These are phyloP conservation scores for Thalassarche chlororhynchos DNA, from an alignment of 2,113 vertebrate species.

Conservation along the genomic window DNA sequence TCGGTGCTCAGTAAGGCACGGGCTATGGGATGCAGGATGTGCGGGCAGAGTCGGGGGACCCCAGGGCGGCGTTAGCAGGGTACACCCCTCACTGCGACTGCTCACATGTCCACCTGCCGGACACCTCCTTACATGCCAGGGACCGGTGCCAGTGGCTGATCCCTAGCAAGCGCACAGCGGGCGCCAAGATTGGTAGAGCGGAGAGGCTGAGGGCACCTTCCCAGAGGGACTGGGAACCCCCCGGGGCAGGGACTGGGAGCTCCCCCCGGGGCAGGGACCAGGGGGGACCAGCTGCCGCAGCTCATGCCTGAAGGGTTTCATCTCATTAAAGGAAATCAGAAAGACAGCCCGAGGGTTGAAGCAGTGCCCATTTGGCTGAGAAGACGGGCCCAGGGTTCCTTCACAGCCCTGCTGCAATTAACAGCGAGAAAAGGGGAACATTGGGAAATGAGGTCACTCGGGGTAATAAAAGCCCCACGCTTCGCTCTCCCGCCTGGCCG, in stretches of 20 bases:
- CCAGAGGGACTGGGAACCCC: neutral
- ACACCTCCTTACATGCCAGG: neutral
- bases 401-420: conserved; percentile 11
- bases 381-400: neutral
- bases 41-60: accelerated
- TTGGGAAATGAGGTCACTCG: conserved; percentile 39
- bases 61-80: accelerated
- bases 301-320: conserved; percentile 2
- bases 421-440: neutral
- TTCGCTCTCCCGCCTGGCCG: neutral
- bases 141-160: neutral
- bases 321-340: conserved; percentile 24
- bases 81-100: neutral
- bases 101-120: accelerated
- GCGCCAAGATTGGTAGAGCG: neutral
- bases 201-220: neutral
- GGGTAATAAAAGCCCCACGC: conserved; percentile 9
- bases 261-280: neutral
- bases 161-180: accelerated
- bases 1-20: accelerated
- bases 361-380: conserved; percentile 3
- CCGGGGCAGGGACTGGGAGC: neutral
- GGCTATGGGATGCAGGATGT: neutral
- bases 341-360: conserved; percentile 10
- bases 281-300: neutral